These are phyloP conservation scores for Regulus satrapa DNA, from an alignment of 2,113 vertebrate species.

Conservation along the genomic window DNA sequence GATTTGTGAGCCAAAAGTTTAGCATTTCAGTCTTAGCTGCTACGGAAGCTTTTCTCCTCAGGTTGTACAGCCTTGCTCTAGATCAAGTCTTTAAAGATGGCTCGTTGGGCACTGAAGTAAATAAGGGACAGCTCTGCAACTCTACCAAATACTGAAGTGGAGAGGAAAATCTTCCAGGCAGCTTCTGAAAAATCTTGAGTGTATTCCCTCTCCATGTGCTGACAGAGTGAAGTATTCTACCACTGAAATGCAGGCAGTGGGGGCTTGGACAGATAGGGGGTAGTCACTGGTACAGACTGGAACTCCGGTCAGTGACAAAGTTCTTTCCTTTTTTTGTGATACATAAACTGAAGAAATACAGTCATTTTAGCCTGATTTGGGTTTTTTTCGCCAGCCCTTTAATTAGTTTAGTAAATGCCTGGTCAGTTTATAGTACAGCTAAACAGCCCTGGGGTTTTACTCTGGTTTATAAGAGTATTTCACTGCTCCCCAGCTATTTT, in stretches of 20 bases:
- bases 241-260: neutral
- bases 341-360: neutral
- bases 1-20: neutral
- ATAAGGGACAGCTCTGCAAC: neutral
- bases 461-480: neutral
- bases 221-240: neutral
- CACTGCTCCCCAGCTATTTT: neutral
- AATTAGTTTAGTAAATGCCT: neutral
- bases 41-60: conserved; percentile 3
- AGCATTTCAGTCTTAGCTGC: neutral
- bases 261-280: neutral
- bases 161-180: neutral
- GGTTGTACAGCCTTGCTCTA: neutral
- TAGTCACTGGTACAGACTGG: neutral
- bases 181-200: neutral
- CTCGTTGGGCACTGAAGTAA: neutral
- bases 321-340: neutral
- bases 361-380: neutral
- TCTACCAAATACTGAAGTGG: neutral
- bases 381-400: neutral
- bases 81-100: neutral
- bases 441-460: neutral
- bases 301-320: neutral
- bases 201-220: neutral
- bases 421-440: neutral